These are phyloP conservation scores for Hydrotaea cyrtoneurina DNA, from an alignment of 2,888 invertebrate species.

Conservation along the genomic window DNA sequence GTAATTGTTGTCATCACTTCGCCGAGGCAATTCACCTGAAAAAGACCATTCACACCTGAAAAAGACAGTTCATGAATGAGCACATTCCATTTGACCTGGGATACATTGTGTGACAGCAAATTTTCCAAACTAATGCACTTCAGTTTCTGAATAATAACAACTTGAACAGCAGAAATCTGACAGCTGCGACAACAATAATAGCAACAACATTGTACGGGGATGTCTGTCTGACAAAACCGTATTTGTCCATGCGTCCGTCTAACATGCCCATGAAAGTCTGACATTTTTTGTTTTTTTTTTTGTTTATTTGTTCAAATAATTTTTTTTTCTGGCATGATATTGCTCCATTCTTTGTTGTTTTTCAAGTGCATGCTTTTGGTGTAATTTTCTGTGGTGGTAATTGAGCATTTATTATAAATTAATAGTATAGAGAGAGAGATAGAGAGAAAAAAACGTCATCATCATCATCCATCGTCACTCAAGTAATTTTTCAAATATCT, in stretches of 20 bases:
- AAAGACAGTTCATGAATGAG: not conserved
- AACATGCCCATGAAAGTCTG: not conserved
- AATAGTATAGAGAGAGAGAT: conserved; percentile 14
- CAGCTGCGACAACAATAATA: too few relatives aligned
- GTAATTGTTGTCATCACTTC: conserved; percentile 33
- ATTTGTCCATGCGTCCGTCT: not conserved
- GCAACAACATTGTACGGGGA: not conserved
- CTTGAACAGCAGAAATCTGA: too few relatives aligned
- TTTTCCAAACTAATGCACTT: conserved; percentile 11
- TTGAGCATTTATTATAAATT: conserved; percentile 35
- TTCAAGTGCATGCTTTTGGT: not conserved
- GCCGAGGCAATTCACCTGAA: not conserved
- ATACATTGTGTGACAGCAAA: not conserved
- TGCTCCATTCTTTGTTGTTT: not conserved
- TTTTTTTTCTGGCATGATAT: too few relatives aligned
- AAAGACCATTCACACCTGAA: conserved; percentile 15
- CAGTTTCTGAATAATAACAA: not conserved
- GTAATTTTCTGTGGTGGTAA: conserved; percentile 25
- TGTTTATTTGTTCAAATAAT: too few relatives aligned
- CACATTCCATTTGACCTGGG: not conserved
- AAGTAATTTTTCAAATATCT: conserved; percentile 1
- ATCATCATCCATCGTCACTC: conserved; percentile 1
- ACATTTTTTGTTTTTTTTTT: not conserved
- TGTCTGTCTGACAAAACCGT: not conserved
- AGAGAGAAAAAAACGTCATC: conserved; percentile 1